A percentile compares a stretch with the other conserved stretches of the same genome.
Conservation (phyloP, 2,797 vertebrate species). For the Xiphorhynchus erythropygius region DNA sequence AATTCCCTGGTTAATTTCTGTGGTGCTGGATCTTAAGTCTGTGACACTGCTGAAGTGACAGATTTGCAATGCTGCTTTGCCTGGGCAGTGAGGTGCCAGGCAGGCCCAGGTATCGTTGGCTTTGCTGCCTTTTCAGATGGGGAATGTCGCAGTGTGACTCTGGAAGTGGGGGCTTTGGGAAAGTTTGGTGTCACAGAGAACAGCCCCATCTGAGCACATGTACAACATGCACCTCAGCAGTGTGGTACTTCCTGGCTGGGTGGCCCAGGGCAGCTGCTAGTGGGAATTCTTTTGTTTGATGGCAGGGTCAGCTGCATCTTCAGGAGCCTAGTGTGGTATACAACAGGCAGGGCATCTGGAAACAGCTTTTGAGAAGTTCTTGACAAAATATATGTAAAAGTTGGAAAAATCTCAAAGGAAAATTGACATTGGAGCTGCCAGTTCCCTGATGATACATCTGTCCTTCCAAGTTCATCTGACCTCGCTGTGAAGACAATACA, state of each 20-base stretch:
- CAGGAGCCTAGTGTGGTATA: background rate
- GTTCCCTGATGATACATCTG: background rate
- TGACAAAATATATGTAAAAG: background rate
- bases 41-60: background rate
- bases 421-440: background rate
- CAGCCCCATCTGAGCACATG: background rate
- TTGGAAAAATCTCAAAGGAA: background rate
- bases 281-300: background rate
- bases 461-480: background rate
- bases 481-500: background rate
- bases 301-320: background rate
- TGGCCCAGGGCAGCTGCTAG: background rate
- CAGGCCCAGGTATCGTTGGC: background rate
- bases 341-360: background rate
- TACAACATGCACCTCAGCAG: accelerated
- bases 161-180: background rate
- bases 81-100: background rate
- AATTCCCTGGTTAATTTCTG: background rate
- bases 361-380: background rate
- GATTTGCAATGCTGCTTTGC: background rate
- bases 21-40: background rate
- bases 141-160: background rate
- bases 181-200: accelerated
- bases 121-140: background rate
- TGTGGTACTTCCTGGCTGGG: background rate